Evolutionary conservation across 2,888 invertebrate species (phyloP), one percentile per base, ranked within the genome.

Genomic region (Apodemia duryi): DNA sequence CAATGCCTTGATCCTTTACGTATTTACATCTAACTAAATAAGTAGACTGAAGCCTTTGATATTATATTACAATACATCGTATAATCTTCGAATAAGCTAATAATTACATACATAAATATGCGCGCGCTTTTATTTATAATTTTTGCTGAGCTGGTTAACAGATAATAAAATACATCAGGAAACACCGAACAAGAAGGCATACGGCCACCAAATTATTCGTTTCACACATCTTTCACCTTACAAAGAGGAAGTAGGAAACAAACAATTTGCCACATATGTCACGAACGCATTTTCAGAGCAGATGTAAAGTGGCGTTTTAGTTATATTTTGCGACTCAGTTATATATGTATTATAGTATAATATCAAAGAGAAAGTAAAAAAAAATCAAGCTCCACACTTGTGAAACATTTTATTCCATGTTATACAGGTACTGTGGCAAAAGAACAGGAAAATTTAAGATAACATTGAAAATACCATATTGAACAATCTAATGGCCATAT

Each of bases 321-420:
- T 11, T 11, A 2, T 43, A 10, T 43, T 11, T 6, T 11, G 10
- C 10, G 11, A 43, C 11, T 43, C 41, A 41, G 43, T 43, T 38
- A 43, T 43, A 67, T 63, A 68, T 52, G 63, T 63, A 46, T 63
- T 60, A 51, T 62, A 65, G 66, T 66, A 65, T 62, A 52, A 51
- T 66, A 51, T 49, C 49, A 61, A 65, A 61, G 49, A 66, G 81
- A 81, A 79, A 76, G 71, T 68, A 75, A 80, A 74, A 74, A 79
- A 74, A 66, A 66, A 78, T 80, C 80, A 82, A 82, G 80, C 82
- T 83, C 83, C 82, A 81, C 78, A 78, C 80, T 82, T 82, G 85
- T 85, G 82, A 81, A 82, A 79, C 82, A 77, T 72, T 77, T 73
- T 75, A 79, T 77, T 80, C 75, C 77, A 69, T 78, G 78, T 76